Base-by-base conservation (phyloP, 2,888 invertebrate genomes). In the Lamellibrachia satsuma region DNA sequence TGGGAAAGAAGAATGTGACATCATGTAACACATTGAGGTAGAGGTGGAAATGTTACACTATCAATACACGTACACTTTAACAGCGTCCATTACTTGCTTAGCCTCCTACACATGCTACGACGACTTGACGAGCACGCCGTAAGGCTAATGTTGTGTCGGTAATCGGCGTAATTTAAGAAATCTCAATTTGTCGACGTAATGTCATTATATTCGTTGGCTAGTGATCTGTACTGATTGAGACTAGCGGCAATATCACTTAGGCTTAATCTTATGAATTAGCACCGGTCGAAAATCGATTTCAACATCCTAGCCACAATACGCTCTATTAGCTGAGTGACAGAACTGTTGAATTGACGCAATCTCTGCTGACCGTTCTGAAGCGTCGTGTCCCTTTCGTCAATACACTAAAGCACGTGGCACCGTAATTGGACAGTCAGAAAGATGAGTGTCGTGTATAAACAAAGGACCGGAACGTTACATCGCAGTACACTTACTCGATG, bases 171-270 rank as follows among this genome's bases (percentile, higher is more conserved):
- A 75, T 75, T 75, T 75, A 15, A 22, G 75, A 75, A 75, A 75
- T 75, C 75, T 75, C 75, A 75, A 75, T 75, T 75, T 15, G 75
- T 75, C 75, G 15, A 75, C 75, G 22, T 75, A 75, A 75, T 75
- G 75, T 75, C 15, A 75, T 75, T 75, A 75, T 75, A 22, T 22
- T 75, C 75, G 22, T 75, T 75, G 22, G 75, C 22, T 15, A 75
- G 75, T 75, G 75, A 75, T 75, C 75, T 3, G 75, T 75, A 75
- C 75, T 75, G 75, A 75, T 75, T 75, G 75, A 75, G 75, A 75
- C 75, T 75, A 22, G 75, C 75, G 75, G 75, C 75, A 75, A 75
- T 75, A 75, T 22, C 75, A 75, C 75, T 75, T 75, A 22, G 75
- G 75, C 75, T 15, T 75, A 75, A 75, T 75, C n/a, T 75, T 15